These are phyloP conservation scores for Eupleurogrammus muticus DNA, from an alignment of 2,797 vertebrate species.

Conservation along the genomic window DNA sequence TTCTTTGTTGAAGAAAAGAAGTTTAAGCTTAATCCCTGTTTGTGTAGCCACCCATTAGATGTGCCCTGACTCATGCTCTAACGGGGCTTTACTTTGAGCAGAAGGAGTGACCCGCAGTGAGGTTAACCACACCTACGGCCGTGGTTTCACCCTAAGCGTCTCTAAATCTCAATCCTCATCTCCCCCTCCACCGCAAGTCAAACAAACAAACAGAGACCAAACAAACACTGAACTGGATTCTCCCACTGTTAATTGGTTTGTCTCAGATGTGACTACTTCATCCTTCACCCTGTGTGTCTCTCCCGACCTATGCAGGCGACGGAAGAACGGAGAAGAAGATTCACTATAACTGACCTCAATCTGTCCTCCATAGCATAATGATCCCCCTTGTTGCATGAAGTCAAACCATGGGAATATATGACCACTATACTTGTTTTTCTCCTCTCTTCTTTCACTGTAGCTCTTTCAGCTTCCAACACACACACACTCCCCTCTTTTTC, in stretches of 20 bases:
- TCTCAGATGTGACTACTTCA: slow-evolving; percentile 57
- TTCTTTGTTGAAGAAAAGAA: slow-evolving; percentile 46
- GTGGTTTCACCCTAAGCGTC: slow-evolving; percentile 62
- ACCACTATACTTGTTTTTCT: slow-evolving; percentile 64
- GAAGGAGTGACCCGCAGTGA: slow-evolving; percentile 71
- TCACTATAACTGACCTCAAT: slow-evolving; percentile 57
- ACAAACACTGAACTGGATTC: slow-evolving; percentile 58
- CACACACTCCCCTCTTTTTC: slow-evolving; percentile 2
- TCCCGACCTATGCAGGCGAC: slow-evolving; percentile 39
- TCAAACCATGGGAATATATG: slow-evolving; percentile 57
- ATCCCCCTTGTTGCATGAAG: slow-evolving; percentile 44
- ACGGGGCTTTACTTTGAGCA: slow-evolving; percentile 59
- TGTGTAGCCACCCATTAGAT: slow-evolving; percentile 44
- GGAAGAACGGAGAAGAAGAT: slow-evolving; percentile 41
- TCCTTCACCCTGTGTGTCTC: slow-evolving; percentile 42
- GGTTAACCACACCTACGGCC: slow-evolving; percentile 80
- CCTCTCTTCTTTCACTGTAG: slow-evolving; percentile 27
- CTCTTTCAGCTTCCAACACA: slow-evolving; percentile 29
- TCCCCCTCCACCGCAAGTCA: slow-evolving; percentile 61
- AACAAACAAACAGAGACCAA: slow-evolving; percentile 72
- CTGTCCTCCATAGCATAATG: slow-evolving; percentile 42
- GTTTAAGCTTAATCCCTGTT: slow-evolving; percentile 36
- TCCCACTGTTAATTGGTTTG: slow-evolving; percentile 57
- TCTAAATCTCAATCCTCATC: slow-evolving; percentile 54
- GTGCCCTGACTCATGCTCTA: slow-evolving; percentile 52